Evolutionary conservation across 2,797 vertebrate genomes (phyloP), one percentile per base, ranked within the genome.

Genomic region (Lepidocolaptes lacrymiger): DNA sequence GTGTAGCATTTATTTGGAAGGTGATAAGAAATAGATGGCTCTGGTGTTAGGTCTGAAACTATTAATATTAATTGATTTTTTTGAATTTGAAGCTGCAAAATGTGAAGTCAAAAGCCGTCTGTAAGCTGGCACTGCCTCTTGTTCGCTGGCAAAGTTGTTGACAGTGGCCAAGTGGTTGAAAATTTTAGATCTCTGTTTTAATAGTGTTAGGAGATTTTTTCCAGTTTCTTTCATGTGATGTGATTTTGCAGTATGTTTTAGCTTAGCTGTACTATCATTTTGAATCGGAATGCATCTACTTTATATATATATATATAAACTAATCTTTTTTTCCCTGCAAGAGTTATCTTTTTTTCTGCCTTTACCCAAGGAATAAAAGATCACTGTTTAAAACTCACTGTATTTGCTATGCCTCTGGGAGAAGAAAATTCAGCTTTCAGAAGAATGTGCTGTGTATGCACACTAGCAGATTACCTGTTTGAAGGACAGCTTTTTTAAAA

Each of bases 361-460:
- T 85, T 78, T 59, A 89, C 10, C 24, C 37, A 36, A 77, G 37
- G 75, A 91, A 71, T 63, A 82, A 59, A 87, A 80, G 41, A 61
- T 39, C 9, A 9, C 32, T 77, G 37, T 73, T 92, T 85, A 83
- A 87, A 89, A 61, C 58, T 43, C 48, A n/a, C 4, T 59, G 16
- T 80, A 46, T 87, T 91, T 91, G 22, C 48, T 82, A 3, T 64
- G 71, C 30, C 49, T 56, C 43, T 58, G 68, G 39, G 48, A 77
- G 44, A 80, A 77, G 27, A 69, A 77, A 89, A 83, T 54, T 51
- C 27, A 37, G 22, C 37, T 71, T 85, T 49, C 77, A 51, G 84
- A 82, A 54, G 19, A 63, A 87, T 87, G 71, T 94, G n/a, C 56
- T 80, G 26, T 63, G 32, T 88, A 62, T 71, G 32, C 27, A 44